Conservation (phyloP, 2,888 invertebrate genomes). For the Nephrotoma guestfalica region DNA sequence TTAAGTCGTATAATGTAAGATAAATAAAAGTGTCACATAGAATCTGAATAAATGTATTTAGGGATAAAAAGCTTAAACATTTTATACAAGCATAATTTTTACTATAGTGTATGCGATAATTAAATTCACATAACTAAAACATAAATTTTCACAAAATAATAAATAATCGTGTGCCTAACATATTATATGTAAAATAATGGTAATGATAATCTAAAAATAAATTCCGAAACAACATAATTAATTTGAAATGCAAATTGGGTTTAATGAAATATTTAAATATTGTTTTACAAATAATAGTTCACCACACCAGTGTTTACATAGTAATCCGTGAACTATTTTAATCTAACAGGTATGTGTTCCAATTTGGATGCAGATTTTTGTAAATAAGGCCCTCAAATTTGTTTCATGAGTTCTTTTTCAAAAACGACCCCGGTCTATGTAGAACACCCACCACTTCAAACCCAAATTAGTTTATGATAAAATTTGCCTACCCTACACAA, state of each 20-base stretch:
- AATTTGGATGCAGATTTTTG: too few relatives aligned
- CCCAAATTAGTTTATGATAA: too few relatives aligned
- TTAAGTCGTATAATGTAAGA: not conserved
- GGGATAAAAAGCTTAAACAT: not conserved
- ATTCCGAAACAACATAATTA: not conserved
- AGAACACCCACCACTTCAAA: too few relatives aligned
- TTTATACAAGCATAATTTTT: not conserved
- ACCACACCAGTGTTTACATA: not conserved
- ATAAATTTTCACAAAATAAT: not conserved
- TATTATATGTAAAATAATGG: not conserved
- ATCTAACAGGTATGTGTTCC: too few relatives aligned
- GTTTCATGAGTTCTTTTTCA: too few relatives aligned
- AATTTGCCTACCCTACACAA: too few relatives aligned
- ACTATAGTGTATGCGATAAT: not conserved
- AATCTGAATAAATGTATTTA: not conserved
- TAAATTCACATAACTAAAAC: not conserved
- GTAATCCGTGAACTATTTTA: not conserved
- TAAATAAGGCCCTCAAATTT: too few relatives aligned
- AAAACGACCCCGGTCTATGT: too few relatives aligned
- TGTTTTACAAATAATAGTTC: not conserved
- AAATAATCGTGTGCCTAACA: not conserved
- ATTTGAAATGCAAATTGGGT: not conserved
- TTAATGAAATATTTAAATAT: not conserved
- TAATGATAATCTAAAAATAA: not conserved
- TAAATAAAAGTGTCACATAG: not conserved